Base-by-base conservation (phyloP, 2,888 invertebrate species). In the Nasonovia ribisnigri region DNA sequence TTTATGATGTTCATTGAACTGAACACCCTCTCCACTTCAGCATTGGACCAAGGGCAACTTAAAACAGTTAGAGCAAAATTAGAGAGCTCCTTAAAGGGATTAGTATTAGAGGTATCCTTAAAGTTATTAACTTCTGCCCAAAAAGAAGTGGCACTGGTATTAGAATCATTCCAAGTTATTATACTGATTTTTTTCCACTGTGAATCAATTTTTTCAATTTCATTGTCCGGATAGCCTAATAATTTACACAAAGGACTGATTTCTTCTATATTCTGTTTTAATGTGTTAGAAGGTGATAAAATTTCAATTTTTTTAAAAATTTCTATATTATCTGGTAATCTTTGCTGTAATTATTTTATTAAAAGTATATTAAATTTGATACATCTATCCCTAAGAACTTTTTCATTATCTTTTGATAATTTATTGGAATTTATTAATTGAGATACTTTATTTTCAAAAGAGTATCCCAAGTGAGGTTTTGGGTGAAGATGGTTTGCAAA, bases 1-100 rank as follows among this genome's bases (percentile, higher is more conserved):
- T 95, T 95, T 16, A 95, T 94, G 29, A 95, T 94, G 77, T 95
- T 95, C 95, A 95, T 95, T 36, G 84, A 90, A 94, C 94, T 95
- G 92, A 95, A 95, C 11, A 94, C 51, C 92, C 95, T 92, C 92
- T 95, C 95, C 16, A 95, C 94, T 51, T 90, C 95, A 26, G 95
- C 95, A 94, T 95, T 95, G 20, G 95, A 95, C 51, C 95, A 94
- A 3, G 95, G 95, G 29, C 95, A 90, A 4, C 94, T 94, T 54
- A 95, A 94, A 29, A 88, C 54, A 20, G 95, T 84, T 46, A 95
- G 94, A 16, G 95, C 95, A 36, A 88, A 90, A 87, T 94, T 94
- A 67, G 89, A 91, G 92, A 95, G 87, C 60, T 95, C 95, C 92
- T 26, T 46, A 84, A 94, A 95, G 10, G 91, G 86, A 94, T 95